Evolutionary conservation across 2,797 vertebrate species (phyloP), one percentile per base, ranked within the genome.

Genomic region (Thunnus albacares): DNA sequence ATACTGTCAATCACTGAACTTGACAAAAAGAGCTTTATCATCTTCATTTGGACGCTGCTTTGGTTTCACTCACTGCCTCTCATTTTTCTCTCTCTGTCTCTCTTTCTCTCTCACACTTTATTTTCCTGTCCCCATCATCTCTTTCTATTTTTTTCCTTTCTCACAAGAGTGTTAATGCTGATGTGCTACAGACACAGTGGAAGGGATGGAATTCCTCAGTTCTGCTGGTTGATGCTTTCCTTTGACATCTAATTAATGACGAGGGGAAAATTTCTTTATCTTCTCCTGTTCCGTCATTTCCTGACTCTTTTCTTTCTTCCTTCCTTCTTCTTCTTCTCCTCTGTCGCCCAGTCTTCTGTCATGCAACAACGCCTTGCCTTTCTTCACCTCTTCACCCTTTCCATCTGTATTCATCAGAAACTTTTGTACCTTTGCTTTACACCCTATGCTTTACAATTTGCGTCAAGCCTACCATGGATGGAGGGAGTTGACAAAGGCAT

Each of bases 171-270:
- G 33, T 55, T 66, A 72, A 85, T 76, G 68, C 82, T 68, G 61
- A 89, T 80, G 81, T 75, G 30, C n/a, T 33, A 51, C 38, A 79
- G 53, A 83, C 66, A 43, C n/a, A 41, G 43, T 5, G 43, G 33
- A 75, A 55, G 14, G 33, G 75, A 75, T 79, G 45, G 33, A 87
- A 77, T 69, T 73, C 66, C 58, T 81, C 66, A 74, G 73, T 73
- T 66, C 62, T 71, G n/a, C 77, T 62, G 70, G 74, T 61, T 85
- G 79, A 90, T 79, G 79, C 68, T 67, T 84, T 77, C 71, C 68
- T 92, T 73, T 84, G 83, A 89, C 82, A 86, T 72, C 78, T 79
- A 87, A 89, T 89, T 91, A 87, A 88, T 81, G 78, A 81, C 77
- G 71, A 61, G 71, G 53, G 61, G 71, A 30, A 59, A n/a, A 67